Conservation (phyloP, 2,888 invertebrate species). For the Synanthedon andrenaeformis region DNA sequence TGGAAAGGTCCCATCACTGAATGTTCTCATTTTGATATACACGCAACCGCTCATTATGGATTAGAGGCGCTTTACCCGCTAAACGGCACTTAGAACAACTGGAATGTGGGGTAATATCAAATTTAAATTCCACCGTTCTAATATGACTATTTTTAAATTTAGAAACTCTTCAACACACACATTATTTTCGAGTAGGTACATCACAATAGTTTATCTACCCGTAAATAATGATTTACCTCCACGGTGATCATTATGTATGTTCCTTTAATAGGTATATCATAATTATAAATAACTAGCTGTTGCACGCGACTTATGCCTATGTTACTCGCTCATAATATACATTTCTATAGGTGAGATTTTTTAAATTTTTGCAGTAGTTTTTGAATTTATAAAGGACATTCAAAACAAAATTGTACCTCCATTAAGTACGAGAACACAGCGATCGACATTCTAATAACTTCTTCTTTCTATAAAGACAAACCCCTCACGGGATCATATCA, state of each 20-base stretch:
- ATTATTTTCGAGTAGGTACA: too few species aligned
- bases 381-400: neutral
- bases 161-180: neutral
- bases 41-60: slow-evolving; percentile 50
- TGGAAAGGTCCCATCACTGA: too few species aligned
- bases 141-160: neutral
- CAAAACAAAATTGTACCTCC: neutral
- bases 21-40: slow-evolving; percentile 31
- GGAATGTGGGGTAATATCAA: slow-evolving; percentile 12
- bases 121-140: neutral
- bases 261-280: too few species aligned
- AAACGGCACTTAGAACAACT: slow-evolving; percentile 15
- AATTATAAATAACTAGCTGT: too few species aligned
- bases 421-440: neutral
- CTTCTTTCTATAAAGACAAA: slow-evolving; percentile 2
- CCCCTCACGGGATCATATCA: slow-evolving; percentile 19
- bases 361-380: too few species aligned
- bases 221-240: too few species aligned
- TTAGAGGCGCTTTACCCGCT: slow-evolving; percentile 41
- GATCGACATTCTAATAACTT: slow-evolving; percentile 12
- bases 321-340: too few species aligned
- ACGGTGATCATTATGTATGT: too few species aligned
- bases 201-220: too few species aligned
- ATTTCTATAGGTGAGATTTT: too few species aligned
- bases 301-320: too few species aligned